phyloP scores from a whole-genome alignment of 2,888 invertebrate species.

The Drosophila tanythrix region DNA sequence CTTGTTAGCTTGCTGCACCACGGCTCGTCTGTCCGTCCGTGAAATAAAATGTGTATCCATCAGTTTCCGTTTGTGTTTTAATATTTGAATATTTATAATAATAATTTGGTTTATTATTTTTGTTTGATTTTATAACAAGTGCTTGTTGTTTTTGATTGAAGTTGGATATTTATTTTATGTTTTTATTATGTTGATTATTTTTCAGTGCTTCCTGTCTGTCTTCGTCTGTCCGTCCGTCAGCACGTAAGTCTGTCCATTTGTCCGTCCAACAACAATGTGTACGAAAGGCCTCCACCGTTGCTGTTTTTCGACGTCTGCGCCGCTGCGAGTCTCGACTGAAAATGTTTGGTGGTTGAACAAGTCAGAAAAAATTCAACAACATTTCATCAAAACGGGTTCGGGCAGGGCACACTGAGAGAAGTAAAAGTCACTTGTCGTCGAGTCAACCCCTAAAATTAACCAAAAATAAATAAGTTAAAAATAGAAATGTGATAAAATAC shows the following conservation, averaged over 20 bases:
- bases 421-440: background rate
- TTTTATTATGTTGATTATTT: background rate
- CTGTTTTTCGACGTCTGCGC: slow-evolving; percentile 73
- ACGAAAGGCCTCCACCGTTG: slow-evolving; percentile 41
- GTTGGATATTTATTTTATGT: background rate
- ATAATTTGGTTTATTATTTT: background rate
- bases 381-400: slow-evolving; percentile 61
- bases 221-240: slow-evolving; percentile 1
- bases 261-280: slow-evolving; percentile 18
- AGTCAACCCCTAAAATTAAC: background rate
- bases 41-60: background rate
- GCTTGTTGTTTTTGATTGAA: background rate
- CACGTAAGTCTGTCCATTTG: slow-evolving; percentile 6
- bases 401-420: slow-evolving; percentile 41
- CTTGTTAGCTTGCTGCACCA: background rate
- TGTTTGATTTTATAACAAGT: background rate
- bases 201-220: background rate
- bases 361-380: slow-evolving; percentile 61
- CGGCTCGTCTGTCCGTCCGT: background rate
- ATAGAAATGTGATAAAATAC: background rate
- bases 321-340: slow-evolving; percentile 70
- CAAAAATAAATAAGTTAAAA: fast-evolving
- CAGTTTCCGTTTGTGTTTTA: background rate
- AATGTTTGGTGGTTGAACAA: slow-evolving; percentile 76
- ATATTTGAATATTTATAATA: background rate